Evolutionary conservation across 2,888 invertebrate species (phyloP).

Genomic region (Callinectes sapidus): DNA sequence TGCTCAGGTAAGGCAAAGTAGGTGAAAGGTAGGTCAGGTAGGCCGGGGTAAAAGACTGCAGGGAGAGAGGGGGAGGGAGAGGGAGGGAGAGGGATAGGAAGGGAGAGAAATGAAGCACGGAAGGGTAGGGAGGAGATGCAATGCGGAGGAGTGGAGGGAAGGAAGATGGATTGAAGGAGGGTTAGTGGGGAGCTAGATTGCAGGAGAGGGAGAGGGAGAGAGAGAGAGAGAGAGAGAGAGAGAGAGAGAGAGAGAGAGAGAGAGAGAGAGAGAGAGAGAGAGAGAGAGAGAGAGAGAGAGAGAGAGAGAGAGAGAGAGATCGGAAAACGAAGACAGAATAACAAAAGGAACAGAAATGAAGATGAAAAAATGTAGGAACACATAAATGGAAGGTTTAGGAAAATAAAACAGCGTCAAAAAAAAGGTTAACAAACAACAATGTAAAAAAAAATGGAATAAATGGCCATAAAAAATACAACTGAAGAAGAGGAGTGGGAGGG

Average conservation of each 20-base stretch:
- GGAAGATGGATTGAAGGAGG: not conserved
- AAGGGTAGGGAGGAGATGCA: not conserved
- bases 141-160: not conserved
- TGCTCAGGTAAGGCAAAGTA: not conserved
- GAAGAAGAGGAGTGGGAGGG: not conserved
- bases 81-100: not conserved
- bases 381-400: too few relatives aligned
- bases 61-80: not conserved
- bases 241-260: conserved; percentile 32
- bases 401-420: too few relatives aligned
- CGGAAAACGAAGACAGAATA: not conserved
- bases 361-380: not conserved
- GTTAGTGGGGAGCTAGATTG: too few relatives aligned
- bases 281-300: conserved; percentile 10
- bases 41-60: not conserved
- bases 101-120: not conserved
- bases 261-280: conserved; percentile 24
- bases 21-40: not conserved
- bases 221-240: conserved; percentile 14
- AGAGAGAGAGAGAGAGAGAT: conserved; percentile 19
- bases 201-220: conserved; percentile 9
- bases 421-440: not conserved
- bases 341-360: not conserved
- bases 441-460: not conserved
- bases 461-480: too few relatives aligned